Evolutionary conservation across 1,140 invertebrate species (phyloP).

Genomic region (Philopotamus ludificatus): DNA sequence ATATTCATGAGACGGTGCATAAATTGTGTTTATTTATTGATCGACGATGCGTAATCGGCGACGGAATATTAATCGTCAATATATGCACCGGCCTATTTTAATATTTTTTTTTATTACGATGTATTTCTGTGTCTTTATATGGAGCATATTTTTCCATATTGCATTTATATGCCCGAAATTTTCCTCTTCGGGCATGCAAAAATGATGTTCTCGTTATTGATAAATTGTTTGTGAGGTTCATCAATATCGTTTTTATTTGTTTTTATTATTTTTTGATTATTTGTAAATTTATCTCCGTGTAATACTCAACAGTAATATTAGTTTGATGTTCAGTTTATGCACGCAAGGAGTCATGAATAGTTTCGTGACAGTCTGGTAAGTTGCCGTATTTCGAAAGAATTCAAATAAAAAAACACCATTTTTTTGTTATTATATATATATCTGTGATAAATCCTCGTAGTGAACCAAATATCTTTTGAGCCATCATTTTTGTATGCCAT

Average conservation of each 20-base stretch:
- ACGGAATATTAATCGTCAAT: too few relatives aligned
- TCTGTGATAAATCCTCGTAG: constrained; percentile 29
- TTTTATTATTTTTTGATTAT: too few relatives aligned
- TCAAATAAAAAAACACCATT: constrained; percentile 13
- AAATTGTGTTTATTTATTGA: too few relatives aligned
- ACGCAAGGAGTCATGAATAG: constrained; percentile 84
- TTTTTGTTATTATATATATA: constrained; percentile 14
- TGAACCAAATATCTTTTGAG: constrained; percentile 35
- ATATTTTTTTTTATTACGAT: not conserved
- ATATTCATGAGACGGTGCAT: too few relatives aligned
- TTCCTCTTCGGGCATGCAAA: constrained; percentile 36
- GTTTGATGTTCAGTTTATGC: constrained; percentile 69
- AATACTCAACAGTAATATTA: constrained; percentile 39
- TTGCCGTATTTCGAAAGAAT: too few relatives aligned
- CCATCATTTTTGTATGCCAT: constrained; percentile 43
- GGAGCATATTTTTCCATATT: not conserved
- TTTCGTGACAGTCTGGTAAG: constrained; percentile 87
- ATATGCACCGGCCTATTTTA: not conserved
- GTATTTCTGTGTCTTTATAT: not conserved
- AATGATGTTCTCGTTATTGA: constrained; percentile 38
- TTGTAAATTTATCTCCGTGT: too few relatives aligned
- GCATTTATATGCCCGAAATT: constrained; percentile 20
- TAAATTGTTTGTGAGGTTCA: constrained; percentile 15
- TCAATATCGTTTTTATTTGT: constrained; percentile 12
- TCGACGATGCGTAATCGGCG: too few relatives aligned